A percentile compares a stretch with the other conserved stretches of the same genome.
phyloP scores from a whole-genome alignment of 2,888 invertebrate genomes.

The Pecten maximus region DNA sequence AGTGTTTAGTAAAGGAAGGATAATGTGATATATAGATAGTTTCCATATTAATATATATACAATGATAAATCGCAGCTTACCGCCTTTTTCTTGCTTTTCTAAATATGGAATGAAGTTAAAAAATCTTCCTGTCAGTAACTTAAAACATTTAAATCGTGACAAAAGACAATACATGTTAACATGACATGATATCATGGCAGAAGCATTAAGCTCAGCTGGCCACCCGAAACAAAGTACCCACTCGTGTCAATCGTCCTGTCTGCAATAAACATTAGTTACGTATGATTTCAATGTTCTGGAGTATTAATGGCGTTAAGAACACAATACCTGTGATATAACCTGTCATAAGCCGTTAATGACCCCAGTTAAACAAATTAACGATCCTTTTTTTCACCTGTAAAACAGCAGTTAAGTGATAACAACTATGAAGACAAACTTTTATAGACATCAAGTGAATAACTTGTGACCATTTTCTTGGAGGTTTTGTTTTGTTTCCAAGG shows the following conservation, averaged over 20 bases:
- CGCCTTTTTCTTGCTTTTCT: constrained; percentile 28
- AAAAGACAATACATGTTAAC: background rate
- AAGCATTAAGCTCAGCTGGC: constrained; percentile 14
- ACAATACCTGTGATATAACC: too few relatives aligned
- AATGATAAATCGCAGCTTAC: background rate
- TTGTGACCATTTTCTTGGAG: too few relatives aligned
- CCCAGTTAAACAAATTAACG: too few relatives aligned
- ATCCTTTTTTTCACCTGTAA: too few relatives aligned
- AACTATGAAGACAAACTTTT: too few relatives aligned
- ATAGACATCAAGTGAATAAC: too few relatives aligned
- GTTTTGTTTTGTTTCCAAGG: too few relatives aligned
- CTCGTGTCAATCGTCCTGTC: background rate
- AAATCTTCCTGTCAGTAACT: background rate
- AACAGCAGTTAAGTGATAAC: too few relatives aligned
- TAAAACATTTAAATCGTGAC: background rate
- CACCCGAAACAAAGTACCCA: constrained; percentile 12
- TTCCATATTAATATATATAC: background rate
- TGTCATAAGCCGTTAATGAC: too few relatives aligned
- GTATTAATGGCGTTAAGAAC: background rate
- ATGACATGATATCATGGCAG: background rate
- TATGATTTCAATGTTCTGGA: background rate
- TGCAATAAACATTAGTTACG: background rate
- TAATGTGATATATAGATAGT: background rate
- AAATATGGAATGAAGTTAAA: constrained; percentile 24
- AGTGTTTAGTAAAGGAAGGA: background rate